Base-by-base conservation (phyloP, 2,113 vertebrate genomes). In the Oncorhynchus nerka region DNA sequence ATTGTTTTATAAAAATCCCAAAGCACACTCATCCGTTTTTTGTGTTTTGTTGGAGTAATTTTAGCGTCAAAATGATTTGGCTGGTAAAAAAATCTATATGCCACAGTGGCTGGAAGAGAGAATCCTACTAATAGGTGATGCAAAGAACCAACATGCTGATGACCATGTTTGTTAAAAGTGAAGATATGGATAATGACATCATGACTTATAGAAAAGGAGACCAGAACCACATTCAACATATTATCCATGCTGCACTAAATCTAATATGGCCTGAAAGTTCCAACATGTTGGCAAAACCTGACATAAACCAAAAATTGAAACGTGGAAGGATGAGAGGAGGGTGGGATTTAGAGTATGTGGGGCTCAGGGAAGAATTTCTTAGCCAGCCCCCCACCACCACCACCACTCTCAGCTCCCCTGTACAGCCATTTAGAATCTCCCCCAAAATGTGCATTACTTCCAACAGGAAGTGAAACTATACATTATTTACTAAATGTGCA, bases 321-420 rank as follows among this genome's bases (percentile, higher is more conserved):
- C 78, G 74, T 82, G 76, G 81, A 84, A 66, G 66, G 64, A 24
- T 12, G 75, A 70, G 80, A 79, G 74, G 71, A 26, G 79, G 86
- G 81, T 81, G 81, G 78, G 85, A 75, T 83, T 81, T 85, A 70
- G 87, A 89, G 82, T 85, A 90, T 89, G 89, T 79, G 83, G 73
- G 79, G 71, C 86, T 85, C 84, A 81, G 77, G 82, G 74, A 83
- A 88, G 88, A 89, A 86, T 91, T 87, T 87, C 80, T 75, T 68
- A 81, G 71, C 78, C 84, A 28, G 26, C 82, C 77, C 77, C 84
- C 78, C 65, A 69, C 71, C 69, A 19, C 78, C 65, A 69, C 71
- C 69, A 19, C 70, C 22, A 28, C 71, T 80, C 75, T 77, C 77
- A 32, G 74, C 72, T 84, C 64, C 82, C 86, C 72, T 88, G 86